Conservation (phyloP, 1,140 invertebrate species). For the Pogonus chalceus region DNA sequence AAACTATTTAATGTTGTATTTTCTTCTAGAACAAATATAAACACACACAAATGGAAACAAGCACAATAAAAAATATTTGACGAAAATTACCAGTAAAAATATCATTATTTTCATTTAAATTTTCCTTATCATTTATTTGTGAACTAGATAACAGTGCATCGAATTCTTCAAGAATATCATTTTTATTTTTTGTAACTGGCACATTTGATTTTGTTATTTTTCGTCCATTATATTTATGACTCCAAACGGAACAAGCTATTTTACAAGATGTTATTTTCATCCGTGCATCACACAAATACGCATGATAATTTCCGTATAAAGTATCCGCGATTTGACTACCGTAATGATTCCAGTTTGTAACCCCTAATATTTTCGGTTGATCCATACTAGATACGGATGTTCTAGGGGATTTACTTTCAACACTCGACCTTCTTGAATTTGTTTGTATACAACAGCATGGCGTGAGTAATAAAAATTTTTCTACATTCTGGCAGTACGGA, state of each 20-base stretch:
- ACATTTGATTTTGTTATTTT: constrained; percentile 17
- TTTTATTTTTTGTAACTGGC: constrained; percentile 34
- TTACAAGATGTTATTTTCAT: constrained; percentile 62
- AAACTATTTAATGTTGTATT: constrained; percentile 40
- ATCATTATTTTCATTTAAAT: no score
- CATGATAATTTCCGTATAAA: constrained; percentile 69
- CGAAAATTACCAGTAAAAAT: no score
- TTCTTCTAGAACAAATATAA: constrained; percentile 22
- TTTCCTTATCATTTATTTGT: no score
- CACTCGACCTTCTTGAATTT: neutral
- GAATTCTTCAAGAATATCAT: constrained; percentile 21
- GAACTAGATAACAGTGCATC: constrained; percentile 19
- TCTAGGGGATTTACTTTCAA: constrained; percentile 8
- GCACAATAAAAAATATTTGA: no score
- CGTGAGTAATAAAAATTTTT: constrained; percentile 72
- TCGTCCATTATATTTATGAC: constrained; percentile 55
- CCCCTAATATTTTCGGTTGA: constrained; percentile 31
- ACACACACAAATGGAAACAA: no score
- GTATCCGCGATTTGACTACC: constrained; percentile 41
- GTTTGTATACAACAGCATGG: constrained; percentile 47
- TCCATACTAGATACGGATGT: constrained; percentile 14
- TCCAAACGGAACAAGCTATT: constrained; percentile 67
- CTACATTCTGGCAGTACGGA: constrained; percentile 68
- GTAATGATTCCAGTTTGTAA: constrained; percentile 41
- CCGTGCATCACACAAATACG: constrained; percentile 72